phyloP scores from a whole-genome alignment of 53 echinoderm and acorn worm species.

The Astropecten irregularis region DNA sequence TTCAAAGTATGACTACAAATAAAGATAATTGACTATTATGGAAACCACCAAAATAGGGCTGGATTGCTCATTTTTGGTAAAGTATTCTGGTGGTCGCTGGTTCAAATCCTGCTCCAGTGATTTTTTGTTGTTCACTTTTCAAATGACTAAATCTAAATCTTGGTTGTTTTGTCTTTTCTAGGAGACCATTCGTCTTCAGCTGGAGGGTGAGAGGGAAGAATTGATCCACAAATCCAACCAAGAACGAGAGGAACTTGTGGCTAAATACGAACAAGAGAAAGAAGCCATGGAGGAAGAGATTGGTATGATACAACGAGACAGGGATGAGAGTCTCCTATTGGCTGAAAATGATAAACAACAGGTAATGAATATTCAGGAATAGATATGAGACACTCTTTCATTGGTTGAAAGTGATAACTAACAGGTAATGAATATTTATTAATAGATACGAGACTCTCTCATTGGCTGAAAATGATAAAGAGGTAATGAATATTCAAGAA shows the following conservation, averaged over 20 bases:
- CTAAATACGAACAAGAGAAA: conserved; percentile 69
- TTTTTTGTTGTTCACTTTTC: no score
- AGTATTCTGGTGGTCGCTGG: no score
- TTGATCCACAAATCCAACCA: conserved; percentile 64
- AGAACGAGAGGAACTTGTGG: conserved; percentile 80
- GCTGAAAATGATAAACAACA: conserved; percentile 99
- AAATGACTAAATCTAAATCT: no score
- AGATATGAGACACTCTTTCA: conserved; percentile 12
- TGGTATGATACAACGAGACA: conserved; percentile 70
- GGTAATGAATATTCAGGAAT: conserved; percentile 58
- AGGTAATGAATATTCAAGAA: conserved; percentile 65
- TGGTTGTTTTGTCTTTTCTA: conserved; percentile 14
- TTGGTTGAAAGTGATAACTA: conserved; percentile 89
- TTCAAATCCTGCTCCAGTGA: no score
- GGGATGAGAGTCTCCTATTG: conserved; percentile 95
- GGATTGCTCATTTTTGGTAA: no score
- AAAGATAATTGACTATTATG: no score
- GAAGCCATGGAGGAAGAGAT: conserved; percentile 85
- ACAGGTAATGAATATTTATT: conserved; percentile 52
- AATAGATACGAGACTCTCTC: no score
- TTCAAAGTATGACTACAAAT: no score
- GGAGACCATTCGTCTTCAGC: conserved; percentile 75
- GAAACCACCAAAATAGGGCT: no score
- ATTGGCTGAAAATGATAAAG: not conserved
- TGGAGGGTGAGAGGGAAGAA: conserved; percentile 86